Evolutionary conservation across 2,113 vertebrate genomes (phyloP).

Genomic region (Chrysochloris asiatica): DNA sequence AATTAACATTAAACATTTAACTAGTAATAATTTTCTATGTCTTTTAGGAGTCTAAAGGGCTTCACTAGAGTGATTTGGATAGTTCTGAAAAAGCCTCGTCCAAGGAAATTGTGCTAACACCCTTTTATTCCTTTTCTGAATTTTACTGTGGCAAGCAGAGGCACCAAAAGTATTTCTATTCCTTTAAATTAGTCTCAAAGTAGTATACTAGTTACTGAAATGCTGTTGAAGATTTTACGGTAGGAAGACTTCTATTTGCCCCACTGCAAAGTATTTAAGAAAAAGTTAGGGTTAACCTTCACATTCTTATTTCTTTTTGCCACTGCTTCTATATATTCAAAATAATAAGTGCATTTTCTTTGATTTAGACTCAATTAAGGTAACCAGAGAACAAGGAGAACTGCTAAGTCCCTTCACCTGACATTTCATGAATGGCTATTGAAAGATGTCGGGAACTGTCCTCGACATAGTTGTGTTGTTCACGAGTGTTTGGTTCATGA

Average conservation of each 20-base stretch:
- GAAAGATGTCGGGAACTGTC: too few species aligned
- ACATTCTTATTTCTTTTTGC: background rate
- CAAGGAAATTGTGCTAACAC: background rate
- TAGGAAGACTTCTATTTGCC: conserved; percentile 5
- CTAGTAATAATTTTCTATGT: conserved; percentile 46
- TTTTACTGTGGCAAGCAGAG: conserved; percentile 64
- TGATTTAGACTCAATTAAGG: background rate
- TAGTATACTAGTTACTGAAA: conserved; percentile 28
- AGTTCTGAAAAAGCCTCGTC: conserved; percentile 39
- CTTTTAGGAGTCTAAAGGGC: conserved; percentile 34
- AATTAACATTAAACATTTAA: conserved; percentile 67
- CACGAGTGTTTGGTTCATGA: too few species aligned
- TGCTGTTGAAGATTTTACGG: conserved; percentile 6
- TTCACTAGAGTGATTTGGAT: conserved; percentile 31
- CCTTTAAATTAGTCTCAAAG: conserved; percentile 38
- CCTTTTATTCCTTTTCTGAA: background rate
- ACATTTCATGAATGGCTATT: background rate
- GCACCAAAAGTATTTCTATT: conserved; percentile 42
- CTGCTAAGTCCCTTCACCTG: background rate
- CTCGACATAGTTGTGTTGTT: too few species aligned
- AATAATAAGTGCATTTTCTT: background rate
- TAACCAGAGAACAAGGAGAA: background rate
- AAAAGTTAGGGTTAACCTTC: background rate
- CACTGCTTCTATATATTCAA: conserved; percentile 1
- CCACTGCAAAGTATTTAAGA: background rate